A percentile compares a stretch with the other conserved stretches of the same genome.
Conservation (phyloP, 2,888 invertebrate species). For the Parnassius apollo region DNA sequence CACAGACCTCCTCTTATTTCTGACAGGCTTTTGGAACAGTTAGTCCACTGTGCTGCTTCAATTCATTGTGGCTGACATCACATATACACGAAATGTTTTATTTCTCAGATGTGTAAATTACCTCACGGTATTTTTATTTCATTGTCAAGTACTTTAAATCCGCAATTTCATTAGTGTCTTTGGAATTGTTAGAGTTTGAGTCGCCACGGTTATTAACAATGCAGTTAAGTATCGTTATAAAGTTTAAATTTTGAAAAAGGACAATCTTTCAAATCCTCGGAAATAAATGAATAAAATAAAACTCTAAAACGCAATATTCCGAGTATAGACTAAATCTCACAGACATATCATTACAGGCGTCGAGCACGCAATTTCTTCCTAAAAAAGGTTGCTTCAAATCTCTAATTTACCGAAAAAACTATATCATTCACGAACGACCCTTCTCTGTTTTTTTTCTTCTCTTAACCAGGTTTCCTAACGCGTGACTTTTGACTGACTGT, state of each 20-base stretch:
- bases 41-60: too few relatives aligned
- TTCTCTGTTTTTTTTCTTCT: conserved; percentile 58
- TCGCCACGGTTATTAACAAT: too few relatives aligned
- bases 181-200: too few relatives aligned
- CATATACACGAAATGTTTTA: too few relatives aligned
- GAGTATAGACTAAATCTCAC: conserved; percentile 40
- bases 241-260: neutral
- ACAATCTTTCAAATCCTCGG: neutral
- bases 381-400: conserved; percentile 59
- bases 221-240: neutral
- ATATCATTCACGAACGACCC: conserved; percentile 70
- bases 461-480: conserved; percentile 45
- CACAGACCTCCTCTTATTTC: too few relatives aligned
- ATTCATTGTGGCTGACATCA: too few relatives aligned
- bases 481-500: conserved; percentile 81
- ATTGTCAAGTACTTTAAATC: too few relatives aligned
- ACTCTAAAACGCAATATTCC: conserved; percentile 28
- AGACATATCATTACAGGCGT: conserved; percentile 67
- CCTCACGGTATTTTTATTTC: too few relatives aligned
- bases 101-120: too few relatives aligned
- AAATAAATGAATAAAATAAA: conserved; percentile 30
- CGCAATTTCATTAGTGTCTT: too few relatives aligned
- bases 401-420: conserved; percentile 79
- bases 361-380: conserved; percentile 74
- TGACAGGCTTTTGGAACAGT: too few relatives aligned